phyloP scores from a whole-genome alignment of 2,113 vertebrate genomes.

The Uropsilus gracilis region DNA sequence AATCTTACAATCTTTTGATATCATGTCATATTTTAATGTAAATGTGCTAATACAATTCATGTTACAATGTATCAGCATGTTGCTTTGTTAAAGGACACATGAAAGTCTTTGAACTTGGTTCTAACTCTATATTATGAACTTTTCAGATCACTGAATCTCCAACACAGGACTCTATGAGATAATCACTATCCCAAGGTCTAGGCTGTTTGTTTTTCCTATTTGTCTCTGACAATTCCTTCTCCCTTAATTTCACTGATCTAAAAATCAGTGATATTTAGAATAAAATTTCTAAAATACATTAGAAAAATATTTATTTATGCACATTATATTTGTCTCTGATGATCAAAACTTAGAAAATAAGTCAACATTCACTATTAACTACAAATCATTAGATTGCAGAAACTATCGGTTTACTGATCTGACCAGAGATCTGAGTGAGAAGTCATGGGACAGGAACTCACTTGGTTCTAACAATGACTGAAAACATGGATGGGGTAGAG shows the following conservation, averaged over 20 bases:
- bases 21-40: conserved; percentile 56
- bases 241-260: not conserved
- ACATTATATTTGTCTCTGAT: not conserved
- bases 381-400: not conserved
- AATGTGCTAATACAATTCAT: conserved; percentile 46
- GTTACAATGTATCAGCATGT: not conserved
- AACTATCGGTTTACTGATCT: not conserved
- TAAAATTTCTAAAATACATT: not conserved
- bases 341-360: not conserved
- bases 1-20: conserved; percentile 64
- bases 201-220: not conserved
- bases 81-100: not conserved
- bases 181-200: not conserved
- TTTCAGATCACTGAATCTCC: not conserved
- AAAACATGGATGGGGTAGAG: not conserved
- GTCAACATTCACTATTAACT: not conserved
- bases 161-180: not conserved
- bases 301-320: not conserved
- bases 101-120: not conserved
- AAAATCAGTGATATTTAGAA: not conserved
- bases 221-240: not conserved
- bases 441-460: not conserved
- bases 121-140: not conserved
- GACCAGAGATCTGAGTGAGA: not conserved
- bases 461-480: not conserved